Evolutionary conservation across 1,140 invertebrate species (phyloP).

Genomic region (Bicyclus anynana): DNA sequence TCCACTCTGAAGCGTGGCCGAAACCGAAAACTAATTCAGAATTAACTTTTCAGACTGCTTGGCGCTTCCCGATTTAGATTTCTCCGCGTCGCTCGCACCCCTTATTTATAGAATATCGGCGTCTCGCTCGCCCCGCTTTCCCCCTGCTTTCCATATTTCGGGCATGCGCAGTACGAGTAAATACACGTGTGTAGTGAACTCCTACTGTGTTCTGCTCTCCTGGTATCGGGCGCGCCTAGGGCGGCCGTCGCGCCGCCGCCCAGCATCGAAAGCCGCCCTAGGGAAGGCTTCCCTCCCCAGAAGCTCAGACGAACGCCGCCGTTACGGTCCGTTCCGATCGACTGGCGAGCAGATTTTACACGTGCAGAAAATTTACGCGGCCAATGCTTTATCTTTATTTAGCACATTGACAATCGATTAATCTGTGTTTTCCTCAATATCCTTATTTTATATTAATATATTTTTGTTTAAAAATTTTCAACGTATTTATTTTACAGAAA

Average conservation of each 20-base stretch:
- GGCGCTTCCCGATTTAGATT: constrained; percentile 66
- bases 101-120: constrained; percentile 50
- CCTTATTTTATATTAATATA: constrained; percentile 1
- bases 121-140: constrained; percentile 51
- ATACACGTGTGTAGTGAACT: constrained; percentile 55
- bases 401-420: constrained; percentile 2
- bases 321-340: constrained; percentile 53
- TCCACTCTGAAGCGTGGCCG: constrained; percentile 3
- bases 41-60: constrained; percentile 66
- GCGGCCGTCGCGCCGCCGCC: constrained; percentile 71
- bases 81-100: constrained; percentile 44
- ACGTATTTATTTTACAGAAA: constrained; percentile 12
- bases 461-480: constrained; percentile 19
- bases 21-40: constrained; percentile 28
- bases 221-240: constrained; percentile 71
- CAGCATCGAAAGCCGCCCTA: constrained; percentile 51
- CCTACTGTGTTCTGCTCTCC: constrained; percentile 43
- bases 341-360: constrained; percentile 39
- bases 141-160: constrained; percentile 49
- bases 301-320: constrained; percentile 58
- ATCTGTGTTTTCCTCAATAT: not conserved
- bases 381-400: constrained; percentile 21
- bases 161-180: constrained; percentile 58
- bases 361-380: constrained; percentile 46
- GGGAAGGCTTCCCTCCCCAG: constrained; percentile 55